Evolutionary conservation across 2,797 vertebrate species (phyloP).

Genomic region (Pangasius larnaudii): DNA sequence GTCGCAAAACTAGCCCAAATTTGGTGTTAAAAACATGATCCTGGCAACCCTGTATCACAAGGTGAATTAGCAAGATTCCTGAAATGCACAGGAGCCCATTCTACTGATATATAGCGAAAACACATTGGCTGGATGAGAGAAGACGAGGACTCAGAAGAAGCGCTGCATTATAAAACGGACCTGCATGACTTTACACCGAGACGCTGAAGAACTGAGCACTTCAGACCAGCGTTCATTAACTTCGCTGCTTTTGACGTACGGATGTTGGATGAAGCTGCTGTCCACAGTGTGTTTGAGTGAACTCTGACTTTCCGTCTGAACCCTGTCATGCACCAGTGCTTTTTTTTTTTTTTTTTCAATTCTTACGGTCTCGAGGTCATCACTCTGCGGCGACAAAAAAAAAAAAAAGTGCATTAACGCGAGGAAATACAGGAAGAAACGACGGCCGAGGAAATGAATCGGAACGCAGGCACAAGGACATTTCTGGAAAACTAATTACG

Average conservation of each 20-base stretch:
- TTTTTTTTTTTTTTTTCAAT: neutral
- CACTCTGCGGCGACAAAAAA: neutral
- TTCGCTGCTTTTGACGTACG: neutral
- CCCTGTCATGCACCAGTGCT: conserved; percentile 39
- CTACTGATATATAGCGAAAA: no score
- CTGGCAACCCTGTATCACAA: no score
- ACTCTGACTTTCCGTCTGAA: conserved; percentile 31
- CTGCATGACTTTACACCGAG: no score
- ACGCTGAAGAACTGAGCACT: no score
- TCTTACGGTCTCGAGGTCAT: neutral
- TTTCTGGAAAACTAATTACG: neutral
- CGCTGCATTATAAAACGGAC: no score
- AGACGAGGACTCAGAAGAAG: no score
- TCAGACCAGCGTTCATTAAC: neutral
- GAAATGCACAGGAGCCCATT: no score
- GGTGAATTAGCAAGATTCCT: no score
- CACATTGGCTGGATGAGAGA: no score
- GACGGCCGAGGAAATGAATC: neutral
- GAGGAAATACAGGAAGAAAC: neutral
- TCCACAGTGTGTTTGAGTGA: conserved; percentile 26
- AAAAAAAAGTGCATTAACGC: neutral
- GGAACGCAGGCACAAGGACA: neutral
- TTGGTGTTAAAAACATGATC: no score
- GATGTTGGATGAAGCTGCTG: neutral
- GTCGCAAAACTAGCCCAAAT: no score